A percentile compares a stretch with the other conserved stretches of the same genome.
Conservation (phyloP, 1,140 invertebrate genomes). For the Mercenaria mercenaria region DNA sequence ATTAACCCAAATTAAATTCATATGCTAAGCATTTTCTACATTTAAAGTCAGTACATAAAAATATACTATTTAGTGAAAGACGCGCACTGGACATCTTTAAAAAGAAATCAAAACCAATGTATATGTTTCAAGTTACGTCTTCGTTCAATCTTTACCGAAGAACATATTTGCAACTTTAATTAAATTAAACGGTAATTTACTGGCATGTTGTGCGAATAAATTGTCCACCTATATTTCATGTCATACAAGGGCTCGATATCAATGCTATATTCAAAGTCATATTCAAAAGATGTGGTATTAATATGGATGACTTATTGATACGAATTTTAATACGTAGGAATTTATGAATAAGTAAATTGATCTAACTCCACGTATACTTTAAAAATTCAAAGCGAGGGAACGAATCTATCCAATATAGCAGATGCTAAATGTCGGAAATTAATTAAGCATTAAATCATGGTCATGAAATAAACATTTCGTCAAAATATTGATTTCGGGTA, state of each 20-base stretch:
- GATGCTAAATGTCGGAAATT: background rate
- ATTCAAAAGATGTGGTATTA: background rate
- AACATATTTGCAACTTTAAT: background rate
- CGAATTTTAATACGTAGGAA: background rate
- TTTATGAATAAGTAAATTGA: constrained; percentile 22
- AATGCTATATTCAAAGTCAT: background rate
- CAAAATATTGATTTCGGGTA: constrained; percentile 28
- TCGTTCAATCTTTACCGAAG: no score
- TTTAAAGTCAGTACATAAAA: no score
- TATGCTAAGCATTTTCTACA: no score
- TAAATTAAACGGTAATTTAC: background rate
- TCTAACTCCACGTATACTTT: background rate
- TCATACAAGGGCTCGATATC: background rate
- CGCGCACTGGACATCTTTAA: no score
- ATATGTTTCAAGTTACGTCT: no score
- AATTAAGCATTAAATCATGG: constrained; percentile 32
- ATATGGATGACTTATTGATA: constrained; percentile 3
- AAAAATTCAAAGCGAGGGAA: background rate
- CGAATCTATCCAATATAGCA: background rate
- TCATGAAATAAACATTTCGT: constrained; percentile 9
- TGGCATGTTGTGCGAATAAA: background rate
- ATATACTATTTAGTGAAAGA: no score
- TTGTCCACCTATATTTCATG: background rate
- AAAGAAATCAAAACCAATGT: no score
- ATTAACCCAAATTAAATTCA: no score